A percentile compares a stretch with the other conserved stretches of the same genome.
These are phyloP conservation scores for Sarcophaga caerulescens DNA, from an alignment of 2,888 invertebrate species.

Conservation along the genomic window DNA sequence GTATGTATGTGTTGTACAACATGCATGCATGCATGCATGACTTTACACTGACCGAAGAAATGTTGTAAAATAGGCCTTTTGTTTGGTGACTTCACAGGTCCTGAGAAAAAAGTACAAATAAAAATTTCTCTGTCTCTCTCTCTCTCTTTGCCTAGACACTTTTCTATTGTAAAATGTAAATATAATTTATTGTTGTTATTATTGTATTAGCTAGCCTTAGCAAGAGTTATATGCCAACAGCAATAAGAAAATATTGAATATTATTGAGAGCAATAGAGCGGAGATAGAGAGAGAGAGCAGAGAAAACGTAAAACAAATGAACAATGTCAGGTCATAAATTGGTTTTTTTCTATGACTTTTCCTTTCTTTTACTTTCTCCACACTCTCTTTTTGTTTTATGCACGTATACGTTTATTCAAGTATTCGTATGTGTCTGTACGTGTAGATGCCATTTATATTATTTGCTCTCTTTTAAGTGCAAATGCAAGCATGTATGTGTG, in stretches of 20 bases:
- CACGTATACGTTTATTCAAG: no score
- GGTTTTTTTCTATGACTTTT: constrained; percentile 2
- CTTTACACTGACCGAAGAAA: not conserved
- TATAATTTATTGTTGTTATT: not conserved
- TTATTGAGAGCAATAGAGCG: not conserved
- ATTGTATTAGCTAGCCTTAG: not conserved
- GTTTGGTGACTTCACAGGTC: not conserved
- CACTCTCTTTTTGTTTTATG: not conserved
- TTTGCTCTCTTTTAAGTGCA: no score
- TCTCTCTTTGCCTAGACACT: not conserved
- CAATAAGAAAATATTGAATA: not conserved
- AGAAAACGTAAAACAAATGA: constrained; percentile 7
- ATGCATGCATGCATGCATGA: not conserved
- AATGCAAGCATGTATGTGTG: no score
- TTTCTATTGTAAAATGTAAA: not conserved
- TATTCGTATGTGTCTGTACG: no score
- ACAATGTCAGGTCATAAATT: constrained; percentile 19
- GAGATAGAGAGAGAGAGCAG: no score
- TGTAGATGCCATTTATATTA: no score
- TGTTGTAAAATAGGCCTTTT: not conserved
- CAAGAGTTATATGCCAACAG: not conserved
- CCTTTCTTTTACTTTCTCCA: not conserved
- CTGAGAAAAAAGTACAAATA: not conserved
- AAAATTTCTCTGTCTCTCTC: not conserved
- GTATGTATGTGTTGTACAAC: no score